Conservation (phyloP, 2,888 invertebrate species). For the Anticlea derivata region DNA sequence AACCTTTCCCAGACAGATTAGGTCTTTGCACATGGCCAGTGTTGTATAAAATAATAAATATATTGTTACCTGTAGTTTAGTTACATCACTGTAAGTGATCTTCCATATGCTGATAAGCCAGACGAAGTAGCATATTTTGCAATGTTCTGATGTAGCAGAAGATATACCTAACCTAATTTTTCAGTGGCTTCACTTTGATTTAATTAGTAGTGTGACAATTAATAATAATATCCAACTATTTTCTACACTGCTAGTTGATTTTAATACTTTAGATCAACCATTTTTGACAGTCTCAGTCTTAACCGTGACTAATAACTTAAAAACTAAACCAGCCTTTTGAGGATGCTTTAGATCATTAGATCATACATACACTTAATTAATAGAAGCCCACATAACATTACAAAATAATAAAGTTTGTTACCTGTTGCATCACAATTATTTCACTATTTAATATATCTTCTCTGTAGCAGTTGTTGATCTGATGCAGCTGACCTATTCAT, state of each 20-base stretch:
- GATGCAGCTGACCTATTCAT: slow-evolving; percentile 4
- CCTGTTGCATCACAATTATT: slow-evolving; percentile 16
- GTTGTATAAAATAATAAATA: slow-evolving; percentile 10
- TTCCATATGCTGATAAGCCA: not conserved
- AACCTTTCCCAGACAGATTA: too few species aligned
- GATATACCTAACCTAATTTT: too few species aligned
- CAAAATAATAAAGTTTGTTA: slow-evolving; percentile 20
- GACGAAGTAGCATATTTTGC: not conserved
- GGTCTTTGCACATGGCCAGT: not conserved
- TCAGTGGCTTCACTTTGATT: not conserved
- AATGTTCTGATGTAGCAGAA: slow-evolving; percentile 16
- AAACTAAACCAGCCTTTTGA: not conserved
- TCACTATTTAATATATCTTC: slow-evolving; percentile 7
- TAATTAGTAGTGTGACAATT: too few species aligned
- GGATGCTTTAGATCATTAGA: too few species aligned
- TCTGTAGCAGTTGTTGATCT: slow-evolving; percentile 6
- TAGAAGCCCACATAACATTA: slow-evolving; percentile 5
- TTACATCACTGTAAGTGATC: not conserved
- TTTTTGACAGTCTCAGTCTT: too few species aligned
- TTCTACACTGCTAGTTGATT: not conserved
- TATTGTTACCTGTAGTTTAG: slow-evolving; percentile 31
- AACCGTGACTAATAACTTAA: too few species aligned
- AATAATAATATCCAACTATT: slow-evolving; percentile 1
- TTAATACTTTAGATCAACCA: not conserved
- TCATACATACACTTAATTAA: not conserved